These are phyloP conservation scores for Oceanites oceanicus DNA, from an alignment of 2,113 vertebrate genomes.

Conservation along the genomic window DNA sequence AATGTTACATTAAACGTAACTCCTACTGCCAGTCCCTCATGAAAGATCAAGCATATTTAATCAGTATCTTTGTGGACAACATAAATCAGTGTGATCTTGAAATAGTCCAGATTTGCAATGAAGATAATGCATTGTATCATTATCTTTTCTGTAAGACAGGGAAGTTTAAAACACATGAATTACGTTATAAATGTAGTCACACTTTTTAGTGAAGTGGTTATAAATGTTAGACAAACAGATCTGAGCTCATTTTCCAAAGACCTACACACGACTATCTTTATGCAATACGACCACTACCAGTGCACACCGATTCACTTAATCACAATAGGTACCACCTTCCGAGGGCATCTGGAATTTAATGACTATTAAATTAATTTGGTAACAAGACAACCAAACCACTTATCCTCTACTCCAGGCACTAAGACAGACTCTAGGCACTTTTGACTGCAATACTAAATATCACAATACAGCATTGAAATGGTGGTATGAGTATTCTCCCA, in stretches of 20 bases:
- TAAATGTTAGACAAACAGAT: background rate
- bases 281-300: background rate
- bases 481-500: background rate
- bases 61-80: background rate
- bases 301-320: background rate
- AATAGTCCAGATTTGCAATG: background rate
- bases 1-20: background rate
- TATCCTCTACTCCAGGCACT: background rate
- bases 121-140: background rate
- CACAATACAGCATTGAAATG: background rate
- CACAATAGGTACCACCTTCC: background rate
- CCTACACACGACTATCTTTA: background rate
- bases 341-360: background rate
- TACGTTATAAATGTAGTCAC: background rate
- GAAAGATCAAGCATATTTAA: background rate
- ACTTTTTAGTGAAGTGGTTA: background rate
- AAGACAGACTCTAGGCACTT: background rate
- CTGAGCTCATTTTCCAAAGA: background rate
- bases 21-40: background rate
- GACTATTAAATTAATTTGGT: background rate
- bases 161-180: background rate
- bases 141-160: background rate
- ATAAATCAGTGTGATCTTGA: background rate
- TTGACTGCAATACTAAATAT: background rate
- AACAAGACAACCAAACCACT: background rate